Conservation (phyloP, 2,797 vertebrate species). For the Siniperca scherzeri region DNA sequence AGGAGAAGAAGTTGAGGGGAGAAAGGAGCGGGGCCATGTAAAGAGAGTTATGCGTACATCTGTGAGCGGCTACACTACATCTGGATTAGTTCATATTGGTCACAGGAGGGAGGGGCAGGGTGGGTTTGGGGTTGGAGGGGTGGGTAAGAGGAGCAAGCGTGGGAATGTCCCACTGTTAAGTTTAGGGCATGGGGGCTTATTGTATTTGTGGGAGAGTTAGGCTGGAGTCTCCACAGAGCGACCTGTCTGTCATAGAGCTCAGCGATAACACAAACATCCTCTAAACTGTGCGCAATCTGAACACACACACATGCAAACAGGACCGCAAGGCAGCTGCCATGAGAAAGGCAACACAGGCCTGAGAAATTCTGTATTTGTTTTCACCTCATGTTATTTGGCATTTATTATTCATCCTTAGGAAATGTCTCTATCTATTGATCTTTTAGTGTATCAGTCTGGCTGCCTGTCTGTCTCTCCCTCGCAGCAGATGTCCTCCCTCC, state of each 20-base stretch:
- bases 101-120: constrained; percentile 51
- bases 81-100: constrained; percentile 79
- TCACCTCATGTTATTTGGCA: constrained; percentile 40
- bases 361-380: constrained; percentile 54
- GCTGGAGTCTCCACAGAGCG: constrained; percentile 73
- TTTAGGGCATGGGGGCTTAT: constrained; percentile 70
- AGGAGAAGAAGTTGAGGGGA: neutral
- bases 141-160: constrained; percentile 67
- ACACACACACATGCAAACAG: constrained; percentile 45
- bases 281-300: constrained; percentile 52
- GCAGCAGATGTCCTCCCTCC: constrained; percentile 68
- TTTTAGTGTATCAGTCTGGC: constrained; percentile 39
- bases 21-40: constrained; percentile 10
- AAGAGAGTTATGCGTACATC: constrained; percentile 55
- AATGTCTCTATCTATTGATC: constrained; percentile 59
- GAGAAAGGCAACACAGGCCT: constrained; percentile 40
- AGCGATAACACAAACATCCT: constrained; percentile 83
- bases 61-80: constrained; percentile 68
- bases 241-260: constrained; percentile 77
- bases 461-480: constrained; percentile 52
- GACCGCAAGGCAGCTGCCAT: constrained; percentile 10
- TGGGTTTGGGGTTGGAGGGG: constrained; percentile 19
- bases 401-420: constrained; percentile 27
- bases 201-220: constrained; percentile 80
- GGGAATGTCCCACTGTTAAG: constrained; percentile 80